A percentile compares a stretch with the other conserved stretches of the same genome.
These are phyloP conservation scores for Diaperis boleti DNA, from an alignment of 2,888 invertebrate genomes.

Conservation along the genomic window DNA sequence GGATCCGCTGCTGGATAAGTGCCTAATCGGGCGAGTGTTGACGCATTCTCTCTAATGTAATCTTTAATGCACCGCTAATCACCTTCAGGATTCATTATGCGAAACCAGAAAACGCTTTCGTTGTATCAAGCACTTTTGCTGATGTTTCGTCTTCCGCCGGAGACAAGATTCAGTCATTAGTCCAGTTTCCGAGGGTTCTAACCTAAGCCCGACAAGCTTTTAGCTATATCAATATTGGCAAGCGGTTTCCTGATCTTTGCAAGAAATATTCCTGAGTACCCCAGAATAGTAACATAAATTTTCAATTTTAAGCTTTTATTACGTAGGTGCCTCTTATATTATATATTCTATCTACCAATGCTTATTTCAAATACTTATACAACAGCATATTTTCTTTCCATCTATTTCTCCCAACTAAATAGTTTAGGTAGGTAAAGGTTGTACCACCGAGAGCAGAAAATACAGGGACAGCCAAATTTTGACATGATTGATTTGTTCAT, in stretches of 20 bases:
- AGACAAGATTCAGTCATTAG: conserved; percentile 54
- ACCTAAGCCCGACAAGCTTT: conserved; percentile 46
- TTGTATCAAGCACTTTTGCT: conserved; percentile 53
- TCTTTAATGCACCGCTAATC: conserved; percentile 55
- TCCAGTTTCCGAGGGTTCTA: conserved; percentile 51
- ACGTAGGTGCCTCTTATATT: no score
- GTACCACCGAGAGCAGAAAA: no score
- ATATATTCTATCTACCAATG: no score
- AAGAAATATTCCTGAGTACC: conserved; percentile 2
- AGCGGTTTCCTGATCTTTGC: conserved; percentile 27
- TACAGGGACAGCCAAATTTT: no score
- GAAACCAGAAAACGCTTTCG: conserved; percentile 62
- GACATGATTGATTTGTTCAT: no score
- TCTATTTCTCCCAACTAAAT: no score
- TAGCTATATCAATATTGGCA: conserved; percentile 48
- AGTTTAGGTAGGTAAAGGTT: no score
- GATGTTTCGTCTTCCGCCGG: conserved; percentile 48
- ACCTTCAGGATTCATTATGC: conserved; percentile 57
- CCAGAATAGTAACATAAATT: not conserved
- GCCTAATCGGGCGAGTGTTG: conserved; percentile 35
- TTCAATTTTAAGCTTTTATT: not conserved
- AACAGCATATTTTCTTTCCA: no score
- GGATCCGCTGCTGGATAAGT: conserved; percentile 35
- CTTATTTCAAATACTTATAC: no score
- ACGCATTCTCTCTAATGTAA: conserved; percentile 53